phyloP scores from a whole-genome alignment of 2,797 vertebrate genomes.

The Sebastes taczanowskii region DNA sequence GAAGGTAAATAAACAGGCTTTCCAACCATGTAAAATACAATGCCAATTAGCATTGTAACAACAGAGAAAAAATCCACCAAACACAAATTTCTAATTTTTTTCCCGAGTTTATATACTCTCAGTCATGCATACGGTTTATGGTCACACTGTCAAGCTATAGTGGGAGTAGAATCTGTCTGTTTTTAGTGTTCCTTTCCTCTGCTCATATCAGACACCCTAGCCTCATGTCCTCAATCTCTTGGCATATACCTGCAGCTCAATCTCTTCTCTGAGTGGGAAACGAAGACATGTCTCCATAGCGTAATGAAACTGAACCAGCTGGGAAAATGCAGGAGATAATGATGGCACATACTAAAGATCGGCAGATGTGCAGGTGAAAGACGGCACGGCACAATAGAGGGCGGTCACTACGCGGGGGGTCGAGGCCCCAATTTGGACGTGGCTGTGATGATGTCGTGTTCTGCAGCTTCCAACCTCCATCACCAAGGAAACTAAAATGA shows the following conservation, averaged over 20 bases:
- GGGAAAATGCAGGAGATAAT: not conserved
- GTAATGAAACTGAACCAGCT: not conserved
- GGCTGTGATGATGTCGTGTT: not conserved
- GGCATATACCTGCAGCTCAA: not conserved
- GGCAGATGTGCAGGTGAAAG: not conserved
- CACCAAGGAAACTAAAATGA: slow-evolving; percentile 30
- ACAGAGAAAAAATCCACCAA: no score
- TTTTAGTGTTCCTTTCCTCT: slow-evolving; percentile 5
- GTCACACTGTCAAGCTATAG: not conserved
- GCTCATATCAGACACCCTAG: not conserved
- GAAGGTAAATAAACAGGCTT: no score
- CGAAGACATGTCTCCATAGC: not conserved
- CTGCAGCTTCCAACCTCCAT: slow-evolving; percentile 6
- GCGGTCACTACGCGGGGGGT: not conserved
- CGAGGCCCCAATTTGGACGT: not conserved
- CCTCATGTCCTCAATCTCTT: not conserved
- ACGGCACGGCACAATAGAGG: not conserved
- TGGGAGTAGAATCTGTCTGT: not conserved
- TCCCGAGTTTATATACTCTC: not conserved
- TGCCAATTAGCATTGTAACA: no score
- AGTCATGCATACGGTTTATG: not conserved
- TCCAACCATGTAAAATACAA: no score
- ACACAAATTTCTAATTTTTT: no score
- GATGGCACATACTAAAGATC: not conserved
- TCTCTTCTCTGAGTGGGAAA: not conserved